These are phyloP conservation scores for Myotis vivesi DNA, from an alignment of 2,797 vertebrate genomes.

Conservation along the genomic window DNA sequence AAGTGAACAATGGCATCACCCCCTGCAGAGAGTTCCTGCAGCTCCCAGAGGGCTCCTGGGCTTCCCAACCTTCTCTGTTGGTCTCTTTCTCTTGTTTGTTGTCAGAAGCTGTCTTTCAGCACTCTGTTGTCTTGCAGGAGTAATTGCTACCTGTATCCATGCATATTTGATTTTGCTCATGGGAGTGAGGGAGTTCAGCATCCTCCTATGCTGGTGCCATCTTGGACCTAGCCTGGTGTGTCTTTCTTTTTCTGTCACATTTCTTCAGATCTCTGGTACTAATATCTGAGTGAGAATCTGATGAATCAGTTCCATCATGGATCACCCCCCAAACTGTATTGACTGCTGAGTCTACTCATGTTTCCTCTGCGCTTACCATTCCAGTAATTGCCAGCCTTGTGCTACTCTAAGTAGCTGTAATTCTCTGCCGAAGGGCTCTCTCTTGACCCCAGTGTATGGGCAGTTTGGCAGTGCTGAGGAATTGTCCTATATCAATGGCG, in stretches of 20 bases:
- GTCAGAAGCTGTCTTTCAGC: neutral
- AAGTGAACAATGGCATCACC: neutral
- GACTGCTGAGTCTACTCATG: rapidly evolving
- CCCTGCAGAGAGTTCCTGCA: neutral
- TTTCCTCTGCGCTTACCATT: neutral
- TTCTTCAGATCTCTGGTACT: neutral
- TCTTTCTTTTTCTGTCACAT: neutral
- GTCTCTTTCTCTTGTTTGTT: neutral
- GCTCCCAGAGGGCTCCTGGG: neutral
- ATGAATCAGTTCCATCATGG: neutral
- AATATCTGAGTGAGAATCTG: neutral
- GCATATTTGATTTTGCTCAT: neutral
- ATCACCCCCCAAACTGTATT: neutral
- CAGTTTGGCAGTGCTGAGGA: neutral
- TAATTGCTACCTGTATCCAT: neutral
- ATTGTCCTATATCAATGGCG: neutral
- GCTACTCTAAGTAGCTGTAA: neutral
- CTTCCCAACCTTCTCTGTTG: neutral
- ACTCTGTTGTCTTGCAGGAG: neutral
- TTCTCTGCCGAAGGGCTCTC: neutral
- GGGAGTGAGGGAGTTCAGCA: neutral
- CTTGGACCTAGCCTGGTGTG: neutral
- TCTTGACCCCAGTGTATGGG: neutral
- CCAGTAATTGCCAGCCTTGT: neutral
- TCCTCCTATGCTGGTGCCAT: too few species aligned